These are phyloP conservation scores for Dryobotodes eremita DNA, from an alignment of 2,888 invertebrate genomes.

Conservation along the genomic window DNA sequence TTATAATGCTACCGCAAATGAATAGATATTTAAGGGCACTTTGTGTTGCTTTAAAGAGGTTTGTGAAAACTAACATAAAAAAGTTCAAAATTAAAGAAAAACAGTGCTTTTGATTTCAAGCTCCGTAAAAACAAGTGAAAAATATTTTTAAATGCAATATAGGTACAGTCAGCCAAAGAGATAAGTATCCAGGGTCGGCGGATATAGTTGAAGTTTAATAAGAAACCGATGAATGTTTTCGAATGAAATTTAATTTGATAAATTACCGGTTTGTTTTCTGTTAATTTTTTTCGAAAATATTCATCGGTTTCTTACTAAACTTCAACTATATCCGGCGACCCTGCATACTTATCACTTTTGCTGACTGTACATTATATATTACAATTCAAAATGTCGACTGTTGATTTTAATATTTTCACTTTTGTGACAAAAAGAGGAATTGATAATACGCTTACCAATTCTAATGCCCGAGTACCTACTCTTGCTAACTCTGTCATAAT, in stretches of 20 bases:
- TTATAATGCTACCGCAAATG: neutral
- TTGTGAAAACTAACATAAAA: neutral
- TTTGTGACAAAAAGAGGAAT: conserved; percentile 28
- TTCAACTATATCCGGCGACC: too few relatives aligned
- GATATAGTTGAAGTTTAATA: too few relatives aligned
- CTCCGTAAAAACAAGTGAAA: neutral
- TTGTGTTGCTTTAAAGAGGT: neutral
- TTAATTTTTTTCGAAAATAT: too few relatives aligned
- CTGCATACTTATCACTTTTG: too few relatives aligned
- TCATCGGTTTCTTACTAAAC: too few relatives aligned
- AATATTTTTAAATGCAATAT: neutral
- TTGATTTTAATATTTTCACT: conserved; percentile 47
- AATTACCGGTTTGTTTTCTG: too few relatives aligned
- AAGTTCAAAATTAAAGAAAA: neutral
- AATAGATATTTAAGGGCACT: neutral
- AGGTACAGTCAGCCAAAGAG: too few relatives aligned
- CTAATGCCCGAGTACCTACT: conserved; percentile 52
- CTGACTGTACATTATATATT: conserved; percentile 7
- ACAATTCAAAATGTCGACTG: conserved; percentile 22
- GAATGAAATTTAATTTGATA: too few relatives aligned
- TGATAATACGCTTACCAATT: conserved; percentile 60
- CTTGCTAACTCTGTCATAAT: conserved; percentile 66
- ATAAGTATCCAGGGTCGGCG: too few relatives aligned
- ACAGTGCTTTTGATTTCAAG: neutral
- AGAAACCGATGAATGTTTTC: too few relatives aligned